Evolutionary conservation across 2,797 vertebrate genomes (phyloP).

Genomic region (Centropyge bicolor): DNA sequence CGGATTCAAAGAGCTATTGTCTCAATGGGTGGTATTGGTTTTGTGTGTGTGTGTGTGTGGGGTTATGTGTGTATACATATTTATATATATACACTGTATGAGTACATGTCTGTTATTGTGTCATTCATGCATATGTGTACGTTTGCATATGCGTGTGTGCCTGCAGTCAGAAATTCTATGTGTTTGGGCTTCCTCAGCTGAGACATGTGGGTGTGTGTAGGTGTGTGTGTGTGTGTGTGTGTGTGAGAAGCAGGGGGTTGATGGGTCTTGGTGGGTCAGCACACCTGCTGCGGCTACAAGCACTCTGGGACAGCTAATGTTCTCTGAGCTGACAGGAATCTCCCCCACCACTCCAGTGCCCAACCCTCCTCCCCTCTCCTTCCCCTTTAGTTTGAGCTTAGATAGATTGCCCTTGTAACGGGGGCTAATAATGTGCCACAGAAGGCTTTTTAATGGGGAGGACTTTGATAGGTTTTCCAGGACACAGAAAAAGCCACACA

Average conservation of each 20-base stretch:
- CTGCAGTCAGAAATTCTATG: constrained; percentile 29
- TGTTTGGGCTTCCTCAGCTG: constrained; percentile 45
- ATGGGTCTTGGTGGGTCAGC: constrained; percentile 86
- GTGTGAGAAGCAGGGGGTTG: constrained; percentile 71
- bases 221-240: constrained; percentile 38
- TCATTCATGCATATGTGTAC: constrained; percentile 41
- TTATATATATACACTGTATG: not conserved
- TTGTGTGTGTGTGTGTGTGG: not conserved
- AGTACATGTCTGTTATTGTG: constrained; percentile 29
- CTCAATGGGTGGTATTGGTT: constrained; percentile 36
- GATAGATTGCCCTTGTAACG: constrained; percentile 88
- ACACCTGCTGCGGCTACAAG: constrained; percentile 90
- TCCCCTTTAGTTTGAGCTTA: constrained; percentile 77
- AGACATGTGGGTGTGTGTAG: constrained; percentile 49
- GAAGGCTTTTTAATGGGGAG: constrained; percentile 85
- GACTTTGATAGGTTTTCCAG: constrained; percentile 86
- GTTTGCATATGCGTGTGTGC: constrained; percentile 37
- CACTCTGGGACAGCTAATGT: constrained; percentile 87
- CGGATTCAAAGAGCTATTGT: constrained; percentile 41
- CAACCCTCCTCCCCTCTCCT: constrained; percentile 69
- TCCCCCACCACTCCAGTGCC: constrained; percentile 70
- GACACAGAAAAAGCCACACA: constrained; percentile 63
- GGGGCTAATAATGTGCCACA: constrained; percentile 86
- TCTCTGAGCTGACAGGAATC: constrained; percentile 88
- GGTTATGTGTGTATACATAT: not conserved